Base-by-base conservation (phyloP, 2,113 vertebrate species). In the Tauraco erythrolophus region DNA sequence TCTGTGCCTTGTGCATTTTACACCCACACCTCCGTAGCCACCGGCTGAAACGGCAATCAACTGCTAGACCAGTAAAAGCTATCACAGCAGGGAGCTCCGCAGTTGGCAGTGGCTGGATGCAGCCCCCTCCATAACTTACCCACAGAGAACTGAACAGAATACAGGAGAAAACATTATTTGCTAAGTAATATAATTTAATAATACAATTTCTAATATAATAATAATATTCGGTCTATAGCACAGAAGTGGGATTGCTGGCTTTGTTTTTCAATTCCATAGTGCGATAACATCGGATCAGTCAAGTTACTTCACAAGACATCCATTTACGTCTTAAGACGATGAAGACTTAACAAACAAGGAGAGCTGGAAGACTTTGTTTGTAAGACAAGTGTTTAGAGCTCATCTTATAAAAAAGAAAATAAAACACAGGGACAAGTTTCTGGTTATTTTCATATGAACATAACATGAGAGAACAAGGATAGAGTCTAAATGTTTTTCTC, bases 211-310 rank as follows among this genome's bases (percentile, higher is more conserved):
- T 50, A 62, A 76, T 13, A 31, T 4, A 41, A 62, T 19, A 65
- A 50, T 23, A 62, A 39, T 57, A 31, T 41, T 51, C 30, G 24
- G 37, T 41, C 58, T 33, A 9, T 17, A 78, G 48, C 6, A 50
- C 14, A 51, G 46, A 53, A 10, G 13, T 46, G 11, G 33, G 37
- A 56, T 24, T 11, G 9, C 6, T 75, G 31, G 30, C 19, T 61
- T 82, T 69, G n/a, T 62, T 90, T 95, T 74, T 79, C 37, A 79
- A 10, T 16, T 58, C 27, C 41, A 39, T 9, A 46, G 30, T 25
- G 15, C 0, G 3, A n/a, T 12, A 48, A 9, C 46, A 24, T 19
- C 45, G 0, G 19, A 48, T 33, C n/a, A 16, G 24, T 56, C 41
- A 46, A 54, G 35, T 41, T 30, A 46, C 30, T 60, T 88, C 37